These are phyloP conservation scores for Chromis chromis DNA, from an alignment of 2,797 vertebrate species.

Conservation along the genomic window DNA sequence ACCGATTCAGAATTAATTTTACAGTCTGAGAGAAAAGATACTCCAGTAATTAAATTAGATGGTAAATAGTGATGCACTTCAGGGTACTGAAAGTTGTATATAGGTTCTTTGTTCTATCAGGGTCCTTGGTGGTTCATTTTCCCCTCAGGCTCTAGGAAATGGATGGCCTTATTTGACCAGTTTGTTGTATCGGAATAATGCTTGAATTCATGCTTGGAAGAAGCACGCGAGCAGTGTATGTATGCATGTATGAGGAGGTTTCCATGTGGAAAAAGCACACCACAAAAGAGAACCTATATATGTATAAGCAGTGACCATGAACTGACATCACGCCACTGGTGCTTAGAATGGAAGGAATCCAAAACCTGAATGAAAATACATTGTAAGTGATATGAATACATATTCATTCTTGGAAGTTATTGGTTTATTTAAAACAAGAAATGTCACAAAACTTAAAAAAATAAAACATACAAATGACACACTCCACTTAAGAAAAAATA, in stretches of 20 bases:
- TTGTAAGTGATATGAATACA: neutral
- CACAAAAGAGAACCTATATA: neutral
- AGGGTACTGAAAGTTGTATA: neutral
- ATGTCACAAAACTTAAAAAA: neutral
- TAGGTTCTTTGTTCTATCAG: slow-evolving; percentile 16
- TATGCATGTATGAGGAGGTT: slow-evolving; percentile 13
- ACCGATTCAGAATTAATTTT: neutral
- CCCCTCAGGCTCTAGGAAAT: slow-evolving; percentile 59
- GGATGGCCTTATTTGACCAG: slow-evolving; percentile 57
- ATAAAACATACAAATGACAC: neutral
- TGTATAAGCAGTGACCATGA: neutral
- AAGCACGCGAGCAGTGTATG: slow-evolving; percentile 17
- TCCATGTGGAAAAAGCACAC: neutral
- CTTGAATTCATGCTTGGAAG: slow-evolving; percentile 16
- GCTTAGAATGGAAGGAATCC: neutral
- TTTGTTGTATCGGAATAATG: neutral
- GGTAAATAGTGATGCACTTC: slow-evolving; percentile 43
- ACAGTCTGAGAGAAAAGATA: neutral
- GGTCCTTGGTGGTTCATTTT: slow-evolving; percentile 36
- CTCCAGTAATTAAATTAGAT: slow-evolving; percentile 24
- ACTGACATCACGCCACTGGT: neutral
- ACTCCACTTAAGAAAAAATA: neutral
- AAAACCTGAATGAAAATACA: neutral
- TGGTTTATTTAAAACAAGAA: slow-evolving; percentile 43
- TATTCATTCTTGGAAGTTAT: neutral